Base-by-base conservation (phyloP, 2,797 vertebrate species). In the Leucoraja ocellata region DNA sequence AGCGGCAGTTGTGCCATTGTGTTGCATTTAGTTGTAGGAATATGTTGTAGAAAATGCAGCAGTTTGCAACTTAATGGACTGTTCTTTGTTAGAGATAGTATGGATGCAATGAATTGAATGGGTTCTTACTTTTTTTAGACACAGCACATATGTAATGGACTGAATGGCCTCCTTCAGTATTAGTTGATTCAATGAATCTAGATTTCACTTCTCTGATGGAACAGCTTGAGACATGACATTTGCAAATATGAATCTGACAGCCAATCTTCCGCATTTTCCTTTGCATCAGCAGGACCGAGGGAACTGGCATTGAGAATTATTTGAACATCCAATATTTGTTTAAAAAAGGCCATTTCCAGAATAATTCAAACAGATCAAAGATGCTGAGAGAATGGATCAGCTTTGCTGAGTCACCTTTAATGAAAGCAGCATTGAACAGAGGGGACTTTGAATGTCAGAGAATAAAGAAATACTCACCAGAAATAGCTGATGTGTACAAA, bases 381-480 rank as follows among this genome's bases (percentile, higher is more conserved):
- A 63, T 32, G 83, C 61, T 86, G 54, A 86, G 83, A 86, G 61
- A 84, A 84, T 61, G 28, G 58, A 63, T 63, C 58, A 5, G 25
- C 81, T 84, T 84, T 61, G 88, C 88, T 91, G 88, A 73, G 63
- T 73, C 88, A 91, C 68, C 88, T 73, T 36, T 9, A 91, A 91
- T 73, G 25, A 91, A 73, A 10, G 32, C 88, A 91, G 63, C 88
- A 71, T 73, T 71, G 88, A 73, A 23, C 21, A 71, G 88, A 73
- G 18, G 73, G 28, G 13, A 14, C 58, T 63, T 18, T 63, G 14
- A 6, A 16, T 86, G 83, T n/a, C 83, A 63, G 58, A 86, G 58
- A 63, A 65, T 63, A 7, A 63, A 18, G 65, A 68, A 86, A 32
- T n/a, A 61, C 23, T 63, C 11, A 58, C 21, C 18, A 16, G 83